A percentile compares a stretch with the other conserved stretches of the same genome.
Conservation (phyloP, 2,888 invertebrate genomes). For the Sylvicola cinctus region DNA sequence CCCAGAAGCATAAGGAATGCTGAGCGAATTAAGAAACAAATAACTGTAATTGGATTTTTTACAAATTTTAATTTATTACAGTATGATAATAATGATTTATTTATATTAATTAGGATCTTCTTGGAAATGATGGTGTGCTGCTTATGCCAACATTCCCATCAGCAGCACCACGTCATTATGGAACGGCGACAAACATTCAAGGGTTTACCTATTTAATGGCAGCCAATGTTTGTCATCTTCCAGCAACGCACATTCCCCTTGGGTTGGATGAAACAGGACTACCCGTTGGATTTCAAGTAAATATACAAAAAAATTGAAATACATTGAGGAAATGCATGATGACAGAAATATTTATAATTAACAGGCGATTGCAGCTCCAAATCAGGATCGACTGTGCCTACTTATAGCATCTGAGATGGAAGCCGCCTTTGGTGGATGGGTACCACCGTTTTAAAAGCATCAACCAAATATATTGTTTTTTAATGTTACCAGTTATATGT, state of each 20-base stretch:
- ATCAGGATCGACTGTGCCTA: conserved; percentile 60
- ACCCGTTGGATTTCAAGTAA: conserved; percentile 57
- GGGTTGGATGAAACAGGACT: conserved; percentile 39
- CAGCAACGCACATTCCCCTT: conserved; percentile 53
- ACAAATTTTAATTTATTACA: not conserved
- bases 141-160: conserved; percentile 48
- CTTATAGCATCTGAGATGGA: conserved; percentile 64
- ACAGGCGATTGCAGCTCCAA: conserved; percentile 35
- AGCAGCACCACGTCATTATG: conserved; percentile 42
- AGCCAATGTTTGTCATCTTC: conserved; percentile 53
- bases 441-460: conserved; percentile 25
- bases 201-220: conserved; percentile 41
- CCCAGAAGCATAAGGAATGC: too few species aligned
- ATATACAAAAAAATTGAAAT: not conserved
- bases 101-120: conserved; percentile 25
- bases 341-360: conserved; percentile 1
- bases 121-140: conserved; percentile 49
- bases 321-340: not conserved
- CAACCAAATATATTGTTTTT: conserved; percentile 6
- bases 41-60: conserved; percentile 14
- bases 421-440: conserved; percentile 65
- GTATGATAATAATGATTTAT: not conserved
- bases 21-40: not conserved
- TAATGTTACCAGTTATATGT: not conserved
- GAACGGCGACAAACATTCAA: conserved; percentile 33